phyloP scores from a whole-genome alignment of 2,797 vertebrate species.

The Etheostoma nigrum region DNA sequence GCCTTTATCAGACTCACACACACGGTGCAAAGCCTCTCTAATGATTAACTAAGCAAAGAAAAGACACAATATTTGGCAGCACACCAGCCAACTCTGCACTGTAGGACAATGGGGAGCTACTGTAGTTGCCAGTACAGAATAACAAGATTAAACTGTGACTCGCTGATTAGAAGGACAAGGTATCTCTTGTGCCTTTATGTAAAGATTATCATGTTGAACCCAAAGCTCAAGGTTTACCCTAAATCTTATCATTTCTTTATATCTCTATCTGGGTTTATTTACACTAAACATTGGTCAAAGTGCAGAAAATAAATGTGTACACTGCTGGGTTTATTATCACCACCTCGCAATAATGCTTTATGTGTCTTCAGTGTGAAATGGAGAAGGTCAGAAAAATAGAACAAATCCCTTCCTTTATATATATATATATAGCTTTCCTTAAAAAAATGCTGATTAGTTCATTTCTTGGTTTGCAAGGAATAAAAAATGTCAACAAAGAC shows the following conservation, averaged over 20 bases:
- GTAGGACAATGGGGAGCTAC: slow-evolving; percentile 73
- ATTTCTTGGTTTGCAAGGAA: neutral
- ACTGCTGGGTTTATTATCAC: neutral
- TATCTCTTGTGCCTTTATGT: slow-evolving; percentile 59
- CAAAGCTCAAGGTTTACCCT: slow-evolving; percentile 49
- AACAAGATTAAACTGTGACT: slow-evolving; percentile 77
- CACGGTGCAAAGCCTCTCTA: slow-evolving; percentile 57
- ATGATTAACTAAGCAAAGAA: slow-evolving; percentile 74
- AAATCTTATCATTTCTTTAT: slow-evolving; percentile 32
- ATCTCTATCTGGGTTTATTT: slow-evolving; percentile 30
- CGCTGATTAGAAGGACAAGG: slow-evolving; percentile 59
- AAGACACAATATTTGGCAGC: slow-evolving; percentile 68
- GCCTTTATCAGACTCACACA: slow-evolving; percentile 81
- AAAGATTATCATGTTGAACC: slow-evolving; percentile 69
- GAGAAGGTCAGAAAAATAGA: neutral
- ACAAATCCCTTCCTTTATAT: neutral
- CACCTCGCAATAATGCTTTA: neutral
- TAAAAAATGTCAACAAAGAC: neutral
- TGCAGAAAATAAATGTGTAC: slow-evolving; percentile 9
- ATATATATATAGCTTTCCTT: neutral
- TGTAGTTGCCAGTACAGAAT: slow-evolving; percentile 63
- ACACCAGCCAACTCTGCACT: slow-evolving; percentile 42
- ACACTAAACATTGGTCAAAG: slow-evolving; percentile 28
- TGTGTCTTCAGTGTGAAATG: neutral
- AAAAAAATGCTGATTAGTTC: neutral